Base-by-base conservation (phyloP, 2,888 invertebrate genomes). In the Polydrusus tereticollis region DNA sequence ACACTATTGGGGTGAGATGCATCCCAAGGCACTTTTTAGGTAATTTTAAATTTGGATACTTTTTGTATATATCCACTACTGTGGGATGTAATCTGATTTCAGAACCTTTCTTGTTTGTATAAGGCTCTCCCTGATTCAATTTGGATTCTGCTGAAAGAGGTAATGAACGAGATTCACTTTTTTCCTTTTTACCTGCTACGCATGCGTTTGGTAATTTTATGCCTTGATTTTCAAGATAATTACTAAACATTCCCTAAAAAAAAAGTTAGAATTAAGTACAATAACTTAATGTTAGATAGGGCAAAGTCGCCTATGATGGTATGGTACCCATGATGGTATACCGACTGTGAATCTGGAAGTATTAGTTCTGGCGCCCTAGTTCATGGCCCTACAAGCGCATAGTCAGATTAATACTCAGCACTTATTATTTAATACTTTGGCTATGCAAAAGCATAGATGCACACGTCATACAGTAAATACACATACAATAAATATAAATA, bases 1-100 rank as follows among this genome's bases (percentile, higher is more conserved):
- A 76, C 1, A 80, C 76, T 14, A 64, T 69, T 14, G 79, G 79
- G 8, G 69, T 47, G 3, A 76, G 50, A 45, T 79, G 55, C 0
- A 64, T 65, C 12, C 72, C 60, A 23, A 78, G 20, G 29, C 75
- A 75, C n/a, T 69, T 55, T 18, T 69, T 59, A 0, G 79, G 78
- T 12, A 80, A 21, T 43, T 69, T 77, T 47, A 79, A 52, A 20
- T 70, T 68, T 0, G 79, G 78, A 67, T 78, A 64, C 1, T 52
- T 20, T 52, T 69, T 71, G 55, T 75, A 72, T 8, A 79, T 65
- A 36, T 75, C 43, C 23, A 68, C 62, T 6, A 80, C 63, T 8
- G 75, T 76, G 7, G 76, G 60, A 73, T 80, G 80, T 12, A 74
- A 36, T 33, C 2, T 26, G 1, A 21, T 26, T 14, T 50, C 26